Percentiles rank a stretch among this genome's conserved stretches.
Conservation (phyloP, 2,113 vertebrate species). For the Erythrocebus patas region DNA sequence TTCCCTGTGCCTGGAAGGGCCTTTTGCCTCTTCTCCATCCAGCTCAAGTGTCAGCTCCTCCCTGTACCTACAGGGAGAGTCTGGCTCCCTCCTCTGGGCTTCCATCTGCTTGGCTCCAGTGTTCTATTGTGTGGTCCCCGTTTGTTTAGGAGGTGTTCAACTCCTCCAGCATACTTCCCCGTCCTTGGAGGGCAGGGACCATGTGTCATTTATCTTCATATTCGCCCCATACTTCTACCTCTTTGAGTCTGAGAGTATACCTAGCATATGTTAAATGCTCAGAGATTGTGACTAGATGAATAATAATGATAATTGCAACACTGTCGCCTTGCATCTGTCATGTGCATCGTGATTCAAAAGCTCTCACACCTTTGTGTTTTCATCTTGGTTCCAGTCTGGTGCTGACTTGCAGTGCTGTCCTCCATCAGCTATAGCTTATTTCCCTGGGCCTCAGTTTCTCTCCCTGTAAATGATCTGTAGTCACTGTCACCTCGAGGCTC, state of each 20-base stretch:
- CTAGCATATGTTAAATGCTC: background rate
- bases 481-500: background rate
- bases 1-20: background rate
- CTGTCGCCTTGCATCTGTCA: background rate
- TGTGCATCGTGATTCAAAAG: background rate
- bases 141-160: background rate
- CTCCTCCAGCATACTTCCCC: background rate
- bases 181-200: background rate
- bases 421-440: background rate
- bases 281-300: background rate
- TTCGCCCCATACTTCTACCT: background rate
- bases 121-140: background rate
- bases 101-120: background rate
- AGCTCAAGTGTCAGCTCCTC: background rate
- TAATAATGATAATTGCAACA: background rate
- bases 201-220: background rate
- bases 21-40: background rate
- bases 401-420: no score
- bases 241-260: background rate
- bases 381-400: background rate
- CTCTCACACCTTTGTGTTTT: background rate
- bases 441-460: background rate
- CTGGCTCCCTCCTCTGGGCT: background rate
- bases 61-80: background rate
- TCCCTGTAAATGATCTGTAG: background rate